Evolutionary conservation across 2,797 vertebrate species (phyloP).

Genomic region (Melanotaenia boesemani): DNA sequence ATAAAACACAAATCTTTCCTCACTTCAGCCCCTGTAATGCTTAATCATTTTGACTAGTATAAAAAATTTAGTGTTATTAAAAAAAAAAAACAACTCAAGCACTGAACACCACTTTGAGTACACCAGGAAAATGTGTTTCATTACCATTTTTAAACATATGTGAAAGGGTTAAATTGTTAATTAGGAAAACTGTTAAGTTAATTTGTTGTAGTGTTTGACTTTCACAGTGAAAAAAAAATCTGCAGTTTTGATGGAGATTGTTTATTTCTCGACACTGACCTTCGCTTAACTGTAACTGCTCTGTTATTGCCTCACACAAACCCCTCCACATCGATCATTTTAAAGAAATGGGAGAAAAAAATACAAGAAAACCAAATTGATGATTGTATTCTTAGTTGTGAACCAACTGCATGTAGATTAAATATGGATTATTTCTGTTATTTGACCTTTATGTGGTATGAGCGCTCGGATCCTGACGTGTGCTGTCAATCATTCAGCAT

Average conservation of each 20-base stretch:
- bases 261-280: neutral
- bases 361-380: neutral
- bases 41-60: neutral
- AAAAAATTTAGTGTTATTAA: no score
- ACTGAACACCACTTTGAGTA: neutral
- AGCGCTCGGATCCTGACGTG: neutral
- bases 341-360: neutral
- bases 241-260: neutral
- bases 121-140: neutral
- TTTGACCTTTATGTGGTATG: neutral
- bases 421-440: neutral
- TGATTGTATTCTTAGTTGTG: neutral
- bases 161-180: neutral
- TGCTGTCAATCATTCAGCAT: neutral
- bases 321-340: neutral
- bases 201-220: no score
- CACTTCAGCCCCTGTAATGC: no score
- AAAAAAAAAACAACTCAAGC: neutral
- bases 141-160: neutral
- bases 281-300: neutral
- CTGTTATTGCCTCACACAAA: neutral
- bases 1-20: no score
- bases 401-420: neutral
- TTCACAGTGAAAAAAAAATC: no score
- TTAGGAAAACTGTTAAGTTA: no score